Evolutionary conservation across 2,797 vertebrate genomes (phyloP).

Genomic region (Takifugu rubripes): DNA sequence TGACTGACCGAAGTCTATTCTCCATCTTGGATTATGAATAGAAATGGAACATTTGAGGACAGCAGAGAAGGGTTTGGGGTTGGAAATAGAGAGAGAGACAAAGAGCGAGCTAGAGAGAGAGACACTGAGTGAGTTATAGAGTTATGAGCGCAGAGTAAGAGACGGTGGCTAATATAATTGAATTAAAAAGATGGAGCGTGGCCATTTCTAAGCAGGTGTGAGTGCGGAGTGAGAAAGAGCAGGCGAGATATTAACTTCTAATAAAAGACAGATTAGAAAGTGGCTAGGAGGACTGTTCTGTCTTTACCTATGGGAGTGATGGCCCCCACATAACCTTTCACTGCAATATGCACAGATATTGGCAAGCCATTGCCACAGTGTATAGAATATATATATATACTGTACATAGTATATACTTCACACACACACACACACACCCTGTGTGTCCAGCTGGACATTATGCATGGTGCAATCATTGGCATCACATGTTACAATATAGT

Average conservation of each 20-base stretch:
- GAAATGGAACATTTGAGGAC: slow-evolving; percentile 74
- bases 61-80: slow-evolving; percentile 53
- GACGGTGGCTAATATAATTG: slow-evolving; percentile 72
- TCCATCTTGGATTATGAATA: slow-evolving; percentile 71
- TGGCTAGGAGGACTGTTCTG: slow-evolving; percentile 68
- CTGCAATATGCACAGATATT: slow-evolving; percentile 69
- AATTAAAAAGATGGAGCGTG: slow-evolving; percentile 77
- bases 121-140: slow-evolving; percentile 49
- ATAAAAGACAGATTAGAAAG: slow-evolving; percentile 80
- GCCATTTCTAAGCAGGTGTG: slow-evolving; percentile 74
- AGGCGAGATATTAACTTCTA: slow-evolving; percentile 76
- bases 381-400: slow-evolving; percentile 10
- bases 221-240: slow-evolving; percentile 70
- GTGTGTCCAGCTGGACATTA: slow-evolving; percentile 40
- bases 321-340: slow-evolving; percentile 71
- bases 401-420: neutral
- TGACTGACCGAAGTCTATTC: slow-evolving; percentile 74
- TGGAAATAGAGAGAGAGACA: slow-evolving; percentile 33
- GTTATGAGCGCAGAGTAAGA: slow-evolving; percentile 51
- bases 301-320: slow-evolving; percentile 72
- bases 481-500: slow-evolving; percentile 23
- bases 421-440: slow-evolving; percentile 23
- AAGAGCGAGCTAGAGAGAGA: slow-evolving; percentile 30
- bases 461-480: slow-evolving; percentile 56
- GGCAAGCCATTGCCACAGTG: slow-evolving; percentile 44